phyloP scores from a whole-genome alignment of 2,888 invertebrate species.

The Horisme vitalbata region DNA sequence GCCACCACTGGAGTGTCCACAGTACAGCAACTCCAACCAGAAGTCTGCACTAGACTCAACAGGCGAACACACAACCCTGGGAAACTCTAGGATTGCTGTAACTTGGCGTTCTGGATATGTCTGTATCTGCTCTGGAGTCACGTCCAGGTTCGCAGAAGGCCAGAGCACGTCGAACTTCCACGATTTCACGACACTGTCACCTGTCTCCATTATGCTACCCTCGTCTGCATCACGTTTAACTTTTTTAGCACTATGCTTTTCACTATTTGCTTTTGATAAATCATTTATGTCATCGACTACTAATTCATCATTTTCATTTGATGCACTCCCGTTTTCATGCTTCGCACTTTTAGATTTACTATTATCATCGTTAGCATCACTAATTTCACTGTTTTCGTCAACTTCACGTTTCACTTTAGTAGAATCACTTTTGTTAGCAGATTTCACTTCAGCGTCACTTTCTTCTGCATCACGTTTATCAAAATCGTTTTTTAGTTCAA shows the following conservation, averaged over 20 bases:
- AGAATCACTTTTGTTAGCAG: constrained; percentile 31
- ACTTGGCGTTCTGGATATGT: constrained; percentile 91
- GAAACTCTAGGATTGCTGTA: constrained; percentile 89
- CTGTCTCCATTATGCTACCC: constrained; percentile 67
- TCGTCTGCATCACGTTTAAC: constrained; percentile 58
- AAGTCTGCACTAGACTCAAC: constrained; percentile 86
- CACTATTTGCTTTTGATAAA: constrained; percentile 4
- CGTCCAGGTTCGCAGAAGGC: constrained; percentile 88
- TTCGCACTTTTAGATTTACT: too few relatives aligned
- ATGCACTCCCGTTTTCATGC: background rate
- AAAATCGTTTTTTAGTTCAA: constrained; percentile 25
- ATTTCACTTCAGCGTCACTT: constrained; percentile 25
- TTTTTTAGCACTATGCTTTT: constrained; percentile 23
- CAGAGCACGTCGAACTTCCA: constrained; percentile 90
- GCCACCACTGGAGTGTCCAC: constrained; percentile 86
- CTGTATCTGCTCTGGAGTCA: constrained; percentile 89
- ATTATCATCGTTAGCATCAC: background rate
- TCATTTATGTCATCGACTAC: background rate
- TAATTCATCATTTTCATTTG: constrained; percentile 22
- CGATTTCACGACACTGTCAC: constrained; percentile 70
- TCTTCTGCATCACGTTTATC: constrained; percentile 30
- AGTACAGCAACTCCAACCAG: constrained; percentile 91
- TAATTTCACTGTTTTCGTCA: background rate
- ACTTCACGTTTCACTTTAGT: constrained; percentile 46
- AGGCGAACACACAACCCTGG: constrained; percentile 86